A percentile compares a stretch with the other conserved stretches of the same genome.
phyloP scores from a whole-genome alignment of 2,888 invertebrate species.

The Drosophila algonquin region DNA sequence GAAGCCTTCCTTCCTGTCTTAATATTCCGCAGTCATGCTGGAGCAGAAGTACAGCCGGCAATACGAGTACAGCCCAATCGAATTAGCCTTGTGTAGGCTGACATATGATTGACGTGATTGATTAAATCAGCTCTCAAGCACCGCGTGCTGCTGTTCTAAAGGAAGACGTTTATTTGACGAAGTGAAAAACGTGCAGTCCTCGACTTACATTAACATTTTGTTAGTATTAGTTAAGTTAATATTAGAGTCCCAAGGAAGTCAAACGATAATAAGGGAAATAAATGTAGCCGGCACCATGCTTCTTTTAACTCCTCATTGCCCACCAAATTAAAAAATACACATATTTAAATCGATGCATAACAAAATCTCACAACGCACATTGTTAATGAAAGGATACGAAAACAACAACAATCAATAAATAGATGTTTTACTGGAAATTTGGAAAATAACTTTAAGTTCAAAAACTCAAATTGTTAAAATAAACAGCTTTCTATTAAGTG shows the following conservation, averaged over 20 bases:
- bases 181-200: neutral
- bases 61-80: constrained; percentile 25
- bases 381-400: constrained; percentile 16
- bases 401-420: neutral
- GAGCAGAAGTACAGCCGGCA: neutral
- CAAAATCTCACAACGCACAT: constrained; percentile 34
- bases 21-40: constrained; percentile 32
- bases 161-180: neutral
- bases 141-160: neutral
- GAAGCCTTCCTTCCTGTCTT: constrained; percentile 16
- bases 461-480: too few relatives aligned
- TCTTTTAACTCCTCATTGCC: constrained; percentile 1
- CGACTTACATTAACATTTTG: neutral
- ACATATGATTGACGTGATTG: constrained; percentile 49
- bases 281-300: too few relatives aligned
- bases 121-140: constrained; percentile 25
- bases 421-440: too few relatives aligned
- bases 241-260: neutral
- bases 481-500: too few relatives aligned
- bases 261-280: too few relatives aligned
- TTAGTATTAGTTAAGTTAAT: too few relatives aligned
- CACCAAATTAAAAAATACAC: constrained; percentile 4
- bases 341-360: constrained; percentile 10
- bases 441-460: too few relatives aligned
- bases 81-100: constrained; percentile 14